A percentile compares a stretch with the other conserved stretches of the same genome.
phyloP scores from a whole-genome alignment of 2,888 invertebrate genomes.

The Cordilura impudica region DNA sequence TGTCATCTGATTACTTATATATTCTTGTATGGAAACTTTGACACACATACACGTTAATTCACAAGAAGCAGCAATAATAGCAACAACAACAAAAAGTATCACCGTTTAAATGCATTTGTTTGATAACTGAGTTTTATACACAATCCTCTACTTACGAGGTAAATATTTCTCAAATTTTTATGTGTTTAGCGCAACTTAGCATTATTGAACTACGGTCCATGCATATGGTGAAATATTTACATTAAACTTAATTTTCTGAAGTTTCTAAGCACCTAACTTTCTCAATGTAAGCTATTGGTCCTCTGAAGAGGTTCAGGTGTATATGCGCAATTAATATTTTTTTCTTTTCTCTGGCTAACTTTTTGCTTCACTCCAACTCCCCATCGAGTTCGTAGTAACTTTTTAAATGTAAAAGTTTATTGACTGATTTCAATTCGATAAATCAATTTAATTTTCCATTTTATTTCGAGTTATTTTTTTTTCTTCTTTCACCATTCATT shows the following conservation, averaged over 20 bases:
- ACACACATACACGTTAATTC: not conserved
- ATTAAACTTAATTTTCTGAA: too few species aligned
- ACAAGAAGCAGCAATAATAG: not conserved
- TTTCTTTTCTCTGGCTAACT: slow-evolving; percentile 2
- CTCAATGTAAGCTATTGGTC: too few species aligned
- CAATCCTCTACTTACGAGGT: too few species aligned
- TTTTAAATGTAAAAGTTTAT: slow-evolving; percentile 54
- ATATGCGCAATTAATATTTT: slow-evolving; percentile 41
- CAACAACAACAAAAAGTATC: not conserved
- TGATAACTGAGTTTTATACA: slow-evolving; percentile 54
- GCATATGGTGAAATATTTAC: too few species aligned
- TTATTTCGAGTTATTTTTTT: slow-evolving; percentile 23
- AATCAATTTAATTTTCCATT: slow-evolving; percentile 64
- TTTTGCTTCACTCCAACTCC: slow-evolving; percentile 13
- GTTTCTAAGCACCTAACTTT: too few species aligned
- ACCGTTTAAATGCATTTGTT: slow-evolving; percentile 47
- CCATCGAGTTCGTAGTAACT: slow-evolving; percentile 32
- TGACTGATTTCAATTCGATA: slow-evolving; percentile 64
- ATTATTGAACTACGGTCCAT: too few species aligned
- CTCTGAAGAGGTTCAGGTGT: too few species aligned
- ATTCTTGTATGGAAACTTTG: slow-evolving; percentile 12
- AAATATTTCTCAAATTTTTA: too few species aligned
- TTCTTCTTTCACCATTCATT: slow-evolving; percentile 20
- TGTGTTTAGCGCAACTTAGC: too few species aligned
- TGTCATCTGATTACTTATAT: slow-evolving; percentile 10